These are phyloP conservation scores for Myopa tessellatipennis DNA, from an alignment of 2,888 invertebrate genomes.

Conservation along the genomic window DNA sequence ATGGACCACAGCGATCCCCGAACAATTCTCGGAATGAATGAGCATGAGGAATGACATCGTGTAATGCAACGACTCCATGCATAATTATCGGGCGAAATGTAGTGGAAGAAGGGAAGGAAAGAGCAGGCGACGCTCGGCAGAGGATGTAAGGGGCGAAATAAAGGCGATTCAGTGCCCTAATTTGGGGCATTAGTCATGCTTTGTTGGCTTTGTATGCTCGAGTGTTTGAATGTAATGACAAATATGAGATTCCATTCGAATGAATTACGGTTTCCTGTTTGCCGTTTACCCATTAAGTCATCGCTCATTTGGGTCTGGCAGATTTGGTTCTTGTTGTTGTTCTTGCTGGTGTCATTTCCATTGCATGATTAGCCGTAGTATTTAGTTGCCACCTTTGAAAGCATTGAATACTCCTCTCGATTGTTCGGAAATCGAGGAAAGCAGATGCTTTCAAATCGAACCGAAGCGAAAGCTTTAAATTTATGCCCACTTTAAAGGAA, in stretches of 20 bases:
- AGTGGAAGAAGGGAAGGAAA: background rate
- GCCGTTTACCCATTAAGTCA: slow-evolving; percentile 27
- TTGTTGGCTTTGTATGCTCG: slow-evolving; percentile 1
- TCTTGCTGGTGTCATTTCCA: background rate
- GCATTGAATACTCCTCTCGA: background rate
- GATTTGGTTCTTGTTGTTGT: background rate
- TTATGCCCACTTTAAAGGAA: too few species aligned
- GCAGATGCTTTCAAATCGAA: too few species aligned
- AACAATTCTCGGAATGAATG: slow-evolving; percentile 32
- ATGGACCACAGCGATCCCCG: slow-evolving; percentile 16
- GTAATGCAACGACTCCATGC: slow-evolving; percentile 11
- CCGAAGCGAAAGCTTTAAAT: too few species aligned
- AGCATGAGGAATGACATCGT: slow-evolving; percentile 24
- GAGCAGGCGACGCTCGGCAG: background rate
- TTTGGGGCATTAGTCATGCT: slow-evolving; percentile 21
- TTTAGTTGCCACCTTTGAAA: background rate
- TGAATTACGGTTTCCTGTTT: slow-evolving; percentile 22
- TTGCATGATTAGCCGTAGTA: background rate
- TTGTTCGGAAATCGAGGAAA: too few species aligned
- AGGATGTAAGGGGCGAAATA: background rate
- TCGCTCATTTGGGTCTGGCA: slow-evolving; percentile 20
- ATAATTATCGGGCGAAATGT: slow-evolving; percentile 2
- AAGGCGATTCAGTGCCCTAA: slow-evolving; percentile 6
- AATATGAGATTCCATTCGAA: slow-evolving; percentile 32
- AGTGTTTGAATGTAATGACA: slow-evolving; percentile 22